Evolutionary conservation across 2,888 invertebrate species (phyloP).

Genomic region (Apamea sordens): DNA sequence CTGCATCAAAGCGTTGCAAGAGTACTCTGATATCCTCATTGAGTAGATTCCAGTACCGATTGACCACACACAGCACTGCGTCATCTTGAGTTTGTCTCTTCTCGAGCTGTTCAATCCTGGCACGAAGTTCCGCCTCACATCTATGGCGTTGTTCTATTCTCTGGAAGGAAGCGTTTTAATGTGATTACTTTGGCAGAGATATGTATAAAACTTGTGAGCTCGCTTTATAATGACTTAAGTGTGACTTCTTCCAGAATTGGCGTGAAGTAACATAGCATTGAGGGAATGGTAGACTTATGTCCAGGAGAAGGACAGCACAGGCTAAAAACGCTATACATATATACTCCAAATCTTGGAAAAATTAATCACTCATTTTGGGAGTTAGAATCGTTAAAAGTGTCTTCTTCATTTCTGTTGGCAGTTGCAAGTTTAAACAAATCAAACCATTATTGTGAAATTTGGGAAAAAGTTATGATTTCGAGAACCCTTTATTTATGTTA

Average conservation of each 20-base stretch:
- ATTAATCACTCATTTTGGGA: background rate
- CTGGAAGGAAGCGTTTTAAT: slow-evolving; percentile 80
- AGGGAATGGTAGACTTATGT: background rate
- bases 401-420: background rate
- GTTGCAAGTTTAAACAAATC: background rate
- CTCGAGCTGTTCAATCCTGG: slow-evolving; percentile 97
- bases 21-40: slow-evolving; percentile 99
- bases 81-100: slow-evolving; percentile 99
- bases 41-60: slow-evolving; percentile 98
- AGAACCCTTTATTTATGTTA: background rate
- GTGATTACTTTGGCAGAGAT: background rate
- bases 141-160: slow-evolving; percentile 97
- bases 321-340: background rate
- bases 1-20: slow-evolving; percentile 98
- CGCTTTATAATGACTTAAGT: background rate
- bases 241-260: background rate
- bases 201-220: background rate
- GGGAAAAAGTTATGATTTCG: background rate
- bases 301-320: too few species aligned
- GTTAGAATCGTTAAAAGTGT: too few species aligned
- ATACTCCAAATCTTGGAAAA: background rate
- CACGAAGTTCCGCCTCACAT: slow-evolving; percentile 96
- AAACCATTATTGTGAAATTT: background rate
- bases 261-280: background rate
- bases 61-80: slow-evolving; percentile 99